Conservation (phyloP, 2,113 vertebrate genomes). For the Dasyprocta punctata region DNA sequence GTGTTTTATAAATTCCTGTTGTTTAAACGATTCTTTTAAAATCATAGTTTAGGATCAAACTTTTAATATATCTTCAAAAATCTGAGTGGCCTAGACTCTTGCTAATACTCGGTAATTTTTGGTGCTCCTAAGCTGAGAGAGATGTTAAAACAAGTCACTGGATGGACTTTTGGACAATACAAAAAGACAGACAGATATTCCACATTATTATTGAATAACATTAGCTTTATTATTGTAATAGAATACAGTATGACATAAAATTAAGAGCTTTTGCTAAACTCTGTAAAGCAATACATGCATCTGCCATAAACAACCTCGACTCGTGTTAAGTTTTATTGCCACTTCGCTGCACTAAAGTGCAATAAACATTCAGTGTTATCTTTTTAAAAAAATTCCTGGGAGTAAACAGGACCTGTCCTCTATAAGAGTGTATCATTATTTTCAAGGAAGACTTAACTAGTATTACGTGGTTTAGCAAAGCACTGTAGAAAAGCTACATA, state of each 20-base stretch:
- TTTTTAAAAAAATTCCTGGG: slow-evolving; percentile 88
- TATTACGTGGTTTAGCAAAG: slow-evolving; percentile 92
- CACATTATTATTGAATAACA: slow-evolving; percentile 86
- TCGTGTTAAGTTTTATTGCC: slow-evolving; percentile 94
- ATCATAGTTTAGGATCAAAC: neutral
- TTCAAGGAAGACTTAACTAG: slow-evolving; percentile 92
- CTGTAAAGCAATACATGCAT: slow-evolving; percentile 91
- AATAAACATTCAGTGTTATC: slow-evolving; percentile 93
- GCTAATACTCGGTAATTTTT: neutral
- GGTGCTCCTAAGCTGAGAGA: neutral
- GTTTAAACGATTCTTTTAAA: neutral
- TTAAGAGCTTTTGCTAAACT: slow-evolving; percentile 92
- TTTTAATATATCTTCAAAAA: neutral
- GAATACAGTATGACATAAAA: slow-evolving; percentile 92
- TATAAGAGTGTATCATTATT: slow-evolving; percentile 90
- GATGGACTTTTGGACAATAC: neutral
- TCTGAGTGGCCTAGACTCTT: neutral
- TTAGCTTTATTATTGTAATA: slow-evolving; percentile 91
- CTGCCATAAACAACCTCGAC: slow-evolving; percentile 89
- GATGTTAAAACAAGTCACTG: neutral
- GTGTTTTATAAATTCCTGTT: neutral
- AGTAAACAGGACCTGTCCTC: slow-evolving; percentile 90
- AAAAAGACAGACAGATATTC: slow-evolving; percentile 86
- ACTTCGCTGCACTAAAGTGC: slow-evolving; percentile 92
- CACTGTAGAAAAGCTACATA: slow-evolving; percentile 91